A percentile compares a stretch with the other conserved stretches of the same genome.
Evolutionary conservation across 2,888 invertebrate species (phyloP).

Genomic region (Plagodis dolabraria): DNA sequence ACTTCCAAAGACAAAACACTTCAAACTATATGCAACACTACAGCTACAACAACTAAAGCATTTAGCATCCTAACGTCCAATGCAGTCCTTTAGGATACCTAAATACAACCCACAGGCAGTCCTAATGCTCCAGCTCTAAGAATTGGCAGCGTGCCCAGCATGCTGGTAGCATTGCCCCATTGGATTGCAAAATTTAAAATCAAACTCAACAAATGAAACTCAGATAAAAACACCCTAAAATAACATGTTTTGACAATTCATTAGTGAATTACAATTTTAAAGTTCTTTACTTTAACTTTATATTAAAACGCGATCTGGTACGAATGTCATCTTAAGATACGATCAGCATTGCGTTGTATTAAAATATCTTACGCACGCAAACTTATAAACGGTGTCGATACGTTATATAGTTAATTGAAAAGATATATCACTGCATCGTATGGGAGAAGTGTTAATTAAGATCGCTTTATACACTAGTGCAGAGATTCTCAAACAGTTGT

Average conservation of each 20-base stretch:
- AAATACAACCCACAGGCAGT: no score
- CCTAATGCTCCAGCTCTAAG: no score
- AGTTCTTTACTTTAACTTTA: conserved; percentile 21
- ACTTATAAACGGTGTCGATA: conserved; percentile 39
- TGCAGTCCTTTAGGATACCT: no score
- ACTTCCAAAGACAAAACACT: no score
- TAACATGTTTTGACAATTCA: conserved; percentile 19
- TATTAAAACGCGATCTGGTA: conserved; percentile 34
- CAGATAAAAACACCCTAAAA: conserved; percentile 3
- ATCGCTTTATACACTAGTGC: conserved; percentile 28
- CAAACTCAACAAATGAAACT: not conserved
- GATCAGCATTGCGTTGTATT: conserved; percentile 22
- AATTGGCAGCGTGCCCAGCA: no score
- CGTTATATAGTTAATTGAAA: conserved; percentile 59
- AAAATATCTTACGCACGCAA: conserved; percentile 51
- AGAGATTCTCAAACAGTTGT: conserved; percentile 12
- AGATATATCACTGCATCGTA: conserved; percentile 52
- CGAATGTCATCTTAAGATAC: conserved; percentile 37
- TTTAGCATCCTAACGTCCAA: no score
- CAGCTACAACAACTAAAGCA: no score
- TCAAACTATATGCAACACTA: no score
- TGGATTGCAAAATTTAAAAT: no score
- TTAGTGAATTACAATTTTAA: conserved; percentile 21
- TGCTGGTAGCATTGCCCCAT: no score
- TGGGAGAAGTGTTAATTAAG: conserved; percentile 70